These are phyloP conservation scores for Diadumene lineata DNA, from an alignment of 92 coral and sea anemone species.

Conservation along the genomic window DNA sequence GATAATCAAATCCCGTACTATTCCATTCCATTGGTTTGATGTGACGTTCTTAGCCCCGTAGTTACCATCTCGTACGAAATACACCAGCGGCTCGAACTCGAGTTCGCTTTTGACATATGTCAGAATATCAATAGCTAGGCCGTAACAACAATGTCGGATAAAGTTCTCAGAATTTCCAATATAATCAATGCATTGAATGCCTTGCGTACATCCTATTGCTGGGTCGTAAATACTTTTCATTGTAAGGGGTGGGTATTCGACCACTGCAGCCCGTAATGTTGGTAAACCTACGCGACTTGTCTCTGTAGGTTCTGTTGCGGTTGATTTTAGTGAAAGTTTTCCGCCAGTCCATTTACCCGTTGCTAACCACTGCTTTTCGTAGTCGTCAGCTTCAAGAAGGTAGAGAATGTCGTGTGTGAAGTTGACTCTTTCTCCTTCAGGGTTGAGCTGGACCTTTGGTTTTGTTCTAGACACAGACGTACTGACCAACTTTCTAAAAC, in stretches of 20 bases:
- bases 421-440: conserved; percentile 25
- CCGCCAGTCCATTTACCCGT: conserved; percentile 55
- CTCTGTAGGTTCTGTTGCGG: conserved; percentile 2
- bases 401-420: conserved; percentile 59
- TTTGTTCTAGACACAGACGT: conserved; percentile 4
- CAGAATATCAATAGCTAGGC: conserved; percentile 80
- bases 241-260: conserved; percentile 85
- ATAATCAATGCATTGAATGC: conserved; percentile 57
- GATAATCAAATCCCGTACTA: conserved; percentile 63
- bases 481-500: conserved; percentile 9
- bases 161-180: conserved; percentile 24
- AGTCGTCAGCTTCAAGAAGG: conserved; percentile 50
- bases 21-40: conserved; percentile 69
- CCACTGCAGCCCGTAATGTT: conserved; percentile 72
- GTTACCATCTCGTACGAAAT: conserved; percentile 85
- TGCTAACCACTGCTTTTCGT: conserved; percentile 52
- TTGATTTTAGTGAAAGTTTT: conserved; percentile 37
- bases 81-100: conserved; percentile 74
- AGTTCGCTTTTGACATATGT: conserved; percentile 68
- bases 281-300: conserved; percentile 44
- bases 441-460: not conserved
- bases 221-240: conserved; percentile 65
- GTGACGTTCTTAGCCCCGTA: conserved; percentile 81
- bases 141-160: conserved; percentile 72
- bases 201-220: conserved; percentile 63